These are phyloP conservation scores for Pelobates cultripes DNA, from an alignment of 2,797 vertebrate genomes.

Conservation along the genomic window DNA sequence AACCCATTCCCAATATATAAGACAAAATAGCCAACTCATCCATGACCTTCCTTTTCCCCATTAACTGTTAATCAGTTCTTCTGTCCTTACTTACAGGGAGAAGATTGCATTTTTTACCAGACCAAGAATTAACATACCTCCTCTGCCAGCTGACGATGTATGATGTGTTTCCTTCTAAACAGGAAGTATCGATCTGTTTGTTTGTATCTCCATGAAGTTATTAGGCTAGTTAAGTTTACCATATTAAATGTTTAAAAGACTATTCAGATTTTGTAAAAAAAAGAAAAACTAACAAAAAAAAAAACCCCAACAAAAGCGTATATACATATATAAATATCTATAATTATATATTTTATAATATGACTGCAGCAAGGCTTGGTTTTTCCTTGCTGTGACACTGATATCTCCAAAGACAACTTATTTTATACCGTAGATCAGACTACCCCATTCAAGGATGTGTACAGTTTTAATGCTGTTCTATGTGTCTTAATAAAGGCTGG, in stretches of 20 bases:
- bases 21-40: too few species aligned
- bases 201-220: slow-evolving; percentile 88
- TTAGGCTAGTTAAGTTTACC: slow-evolving; percentile 81
- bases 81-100: slow-evolving; percentile 79
- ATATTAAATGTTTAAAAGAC: slow-evolving; percentile 72
- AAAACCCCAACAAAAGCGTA: slow-evolving; percentile 66
- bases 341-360: slow-evolving; percentile 82
- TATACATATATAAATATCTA: slow-evolving; percentile 69
- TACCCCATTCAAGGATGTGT: slow-evolving; percentile 80
- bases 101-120: slow-evolving; percentile 99
- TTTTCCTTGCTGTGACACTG: slow-evolving; percentile 84
- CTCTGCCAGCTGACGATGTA: slow-evolving; percentile 95
- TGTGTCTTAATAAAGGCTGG: slow-evolving; percentile 90
- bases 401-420: slow-evolving; percentile 81
- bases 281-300: slow-evolving; percentile 73
- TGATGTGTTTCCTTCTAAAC: slow-evolving; percentile 82
- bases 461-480: slow-evolving; percentile 86
- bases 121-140: slow-evolving; percentile 96
- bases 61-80: neutral
- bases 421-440: slow-evolving; percentile 78
- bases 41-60: too few species aligned
- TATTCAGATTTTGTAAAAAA: slow-evolving; percentile 82
- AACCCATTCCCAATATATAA: too few species aligned
- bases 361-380: slow-evolving; percentile 80
- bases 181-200: slow-evolving; percentile 90